These are phyloP conservation scores for Dorcus parallelipipedus DNA, from an alignment of 2,888 invertebrate species.

Conservation along the genomic window DNA sequence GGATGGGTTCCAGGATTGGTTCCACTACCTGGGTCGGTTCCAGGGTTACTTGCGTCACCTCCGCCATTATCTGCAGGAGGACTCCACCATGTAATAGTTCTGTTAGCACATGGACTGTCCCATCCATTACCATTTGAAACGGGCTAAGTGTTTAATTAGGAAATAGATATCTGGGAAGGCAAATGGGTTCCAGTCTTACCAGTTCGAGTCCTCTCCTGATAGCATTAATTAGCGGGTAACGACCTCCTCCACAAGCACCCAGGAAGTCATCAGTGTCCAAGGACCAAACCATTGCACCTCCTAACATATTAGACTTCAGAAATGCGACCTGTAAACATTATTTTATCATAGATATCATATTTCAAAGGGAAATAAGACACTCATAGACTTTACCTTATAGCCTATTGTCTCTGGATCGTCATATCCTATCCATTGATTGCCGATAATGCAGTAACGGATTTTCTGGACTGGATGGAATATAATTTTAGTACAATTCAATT, in stretches of 20 bases:
- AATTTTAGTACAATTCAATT: too few species aligned
- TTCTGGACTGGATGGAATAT: too few species aligned
- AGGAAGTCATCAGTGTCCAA: conserved; percentile 76
- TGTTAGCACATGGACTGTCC: background rate
- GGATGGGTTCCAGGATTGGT: too few species aligned
- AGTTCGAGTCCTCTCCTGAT: conserved; percentile 47
- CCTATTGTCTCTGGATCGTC: conserved; percentile 58
- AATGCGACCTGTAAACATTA: conserved; percentile 42
- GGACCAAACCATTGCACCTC: conserved; percentile 76
- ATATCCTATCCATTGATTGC: conserved; percentile 66
- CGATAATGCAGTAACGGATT: too few species aligned
- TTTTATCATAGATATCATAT: background rate
- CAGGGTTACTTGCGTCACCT: background rate
- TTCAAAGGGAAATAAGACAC: too few species aligned
- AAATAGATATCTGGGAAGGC: too few species aligned
- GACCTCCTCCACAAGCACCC: conserved; percentile 59
- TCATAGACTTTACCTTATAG: conserved; percentile 46
- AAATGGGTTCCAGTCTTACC: background rate
- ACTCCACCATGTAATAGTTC: background rate
- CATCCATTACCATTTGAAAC: too few species aligned
- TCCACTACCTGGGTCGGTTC: conserved; percentile 28
- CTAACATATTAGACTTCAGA: conserved; percentile 48
- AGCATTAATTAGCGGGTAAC: conserved; percentile 55
- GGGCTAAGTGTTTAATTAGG: too few species aligned
- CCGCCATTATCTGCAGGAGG: background rate